Evolutionary conservation across 1,140 invertebrate species (phyloP).

Genomic region (Sycophila sp.): DNA sequence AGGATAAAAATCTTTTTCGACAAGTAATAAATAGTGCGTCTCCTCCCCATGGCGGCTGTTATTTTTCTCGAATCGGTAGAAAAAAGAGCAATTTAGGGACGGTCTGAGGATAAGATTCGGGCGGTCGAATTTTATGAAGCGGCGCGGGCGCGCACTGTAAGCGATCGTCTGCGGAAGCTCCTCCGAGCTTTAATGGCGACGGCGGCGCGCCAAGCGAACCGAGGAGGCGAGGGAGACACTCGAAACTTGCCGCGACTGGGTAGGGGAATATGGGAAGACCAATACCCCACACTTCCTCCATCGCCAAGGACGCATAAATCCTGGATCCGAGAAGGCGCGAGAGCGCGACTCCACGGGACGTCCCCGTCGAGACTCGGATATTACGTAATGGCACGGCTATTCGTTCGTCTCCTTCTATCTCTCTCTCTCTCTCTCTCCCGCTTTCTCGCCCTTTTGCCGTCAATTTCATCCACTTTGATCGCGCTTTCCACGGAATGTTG

Average conservation of each 20-base stretch:
- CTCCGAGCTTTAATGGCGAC: conserved; percentile 14
- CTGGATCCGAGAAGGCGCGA: conserved; percentile 38
- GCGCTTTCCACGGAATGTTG: too few species aligned
- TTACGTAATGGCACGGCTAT: conserved; percentile 55
- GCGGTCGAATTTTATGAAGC: conserved; percentile 26
- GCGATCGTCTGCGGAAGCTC: conserved; percentile 15
- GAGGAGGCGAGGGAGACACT: conserved; percentile 32
- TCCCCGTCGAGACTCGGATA: conserved; percentile 50
- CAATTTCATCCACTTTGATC: background rate
- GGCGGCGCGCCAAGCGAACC: background rate
- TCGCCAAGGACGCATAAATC: conserved; percentile 60
- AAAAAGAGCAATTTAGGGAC: conserved; percentile 5
- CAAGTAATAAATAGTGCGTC: conserved; percentile 4
- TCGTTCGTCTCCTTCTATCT: conserved; percentile 41
- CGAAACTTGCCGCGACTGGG: conserved; percentile 39
- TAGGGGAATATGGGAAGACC: conserved; percentile 55
- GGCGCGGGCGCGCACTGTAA: conserved; percentile 19
- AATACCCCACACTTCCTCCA: conserved; percentile 59
- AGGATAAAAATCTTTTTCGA: too few species aligned
- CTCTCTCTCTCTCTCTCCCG: background rate
- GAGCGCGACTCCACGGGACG: conserved; percentile 43
- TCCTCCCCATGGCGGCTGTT: background rate
- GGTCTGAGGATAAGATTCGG: background rate
- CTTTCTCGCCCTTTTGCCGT: too few species aligned
- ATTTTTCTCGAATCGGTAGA: conserved; percentile 13